These are phyloP conservation scores for Cryptophagus acutangulus DNA, from an alignment of 2,888 invertebrate genomes.

Conservation along the genomic window DNA sequence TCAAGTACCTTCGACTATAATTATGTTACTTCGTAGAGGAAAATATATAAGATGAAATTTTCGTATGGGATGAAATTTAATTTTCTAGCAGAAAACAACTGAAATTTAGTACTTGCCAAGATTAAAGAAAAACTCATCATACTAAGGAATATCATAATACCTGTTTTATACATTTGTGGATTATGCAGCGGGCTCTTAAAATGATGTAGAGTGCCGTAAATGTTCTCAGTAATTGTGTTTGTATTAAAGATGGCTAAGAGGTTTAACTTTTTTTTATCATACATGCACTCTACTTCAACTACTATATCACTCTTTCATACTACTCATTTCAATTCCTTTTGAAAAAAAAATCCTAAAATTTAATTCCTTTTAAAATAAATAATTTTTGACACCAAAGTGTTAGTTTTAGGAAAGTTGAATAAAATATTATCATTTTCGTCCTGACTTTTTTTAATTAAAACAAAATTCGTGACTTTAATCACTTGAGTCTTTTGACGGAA, in stretches of 20 bases:
- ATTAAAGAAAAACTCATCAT: constrained; percentile 48
- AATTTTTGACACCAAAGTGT: too few relatives aligned
- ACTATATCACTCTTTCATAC: too few relatives aligned
- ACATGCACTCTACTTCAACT: too few relatives aligned
- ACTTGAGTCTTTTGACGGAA: too few relatives aligned
- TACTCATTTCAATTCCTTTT: too few relatives aligned
- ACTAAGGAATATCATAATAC: constrained; percentile 45
- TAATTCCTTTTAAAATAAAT: too few relatives aligned
- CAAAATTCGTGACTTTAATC: too few relatives aligned
- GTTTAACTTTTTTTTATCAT: constrained; percentile 2
- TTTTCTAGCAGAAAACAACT: constrained; percentile 44
- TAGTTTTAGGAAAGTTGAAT: too few relatives aligned
- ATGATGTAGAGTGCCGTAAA: constrained; percentile 39
- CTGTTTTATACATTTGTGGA: constrained; percentile 46
- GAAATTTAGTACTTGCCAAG: constrained; percentile 46
- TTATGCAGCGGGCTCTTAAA: constrained; percentile 40
- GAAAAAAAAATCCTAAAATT: too few relatives aligned
- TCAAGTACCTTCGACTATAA: too few relatives aligned
- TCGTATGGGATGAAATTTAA: constrained; percentile 40
- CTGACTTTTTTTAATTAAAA: too few relatives aligned
- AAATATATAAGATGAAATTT: constrained; percentile 26
- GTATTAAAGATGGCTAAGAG: constrained; percentile 21
- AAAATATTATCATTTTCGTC: too few relatives aligned
- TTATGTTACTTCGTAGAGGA: constrained; percentile 5
- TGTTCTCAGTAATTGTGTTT: constrained; percentile 38